phyloP scores from a whole-genome alignment of 2,797 vertebrate genomes.

The Danio kyathit region DNA sequence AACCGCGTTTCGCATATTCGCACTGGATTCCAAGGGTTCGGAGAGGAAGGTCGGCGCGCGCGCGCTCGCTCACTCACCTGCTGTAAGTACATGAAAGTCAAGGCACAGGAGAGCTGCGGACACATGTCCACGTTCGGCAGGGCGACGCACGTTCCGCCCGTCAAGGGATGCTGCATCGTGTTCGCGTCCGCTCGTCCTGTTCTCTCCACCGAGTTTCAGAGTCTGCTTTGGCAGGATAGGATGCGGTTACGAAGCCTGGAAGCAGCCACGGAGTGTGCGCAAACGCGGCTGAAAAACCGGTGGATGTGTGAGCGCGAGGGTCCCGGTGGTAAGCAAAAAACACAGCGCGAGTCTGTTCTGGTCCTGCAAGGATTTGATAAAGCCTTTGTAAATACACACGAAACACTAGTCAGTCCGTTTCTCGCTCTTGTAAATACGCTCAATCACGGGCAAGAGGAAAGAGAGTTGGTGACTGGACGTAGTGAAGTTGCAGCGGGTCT shows the following conservation, averaged over 20 bases:
- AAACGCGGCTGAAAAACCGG: conserved; percentile 6
- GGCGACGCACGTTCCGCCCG: conserved; percentile 94
- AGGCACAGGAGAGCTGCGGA: conserved; percentile 96
- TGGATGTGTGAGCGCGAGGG: conserved; percentile 25
- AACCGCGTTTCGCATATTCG: neutral
- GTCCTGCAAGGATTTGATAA: neutral
- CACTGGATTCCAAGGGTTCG: conserved; percentile 19
- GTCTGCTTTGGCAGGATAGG: conserved; percentile 41
- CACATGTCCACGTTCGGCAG: conserved; percentile 94
- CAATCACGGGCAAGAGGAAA: conserved; percentile 56
- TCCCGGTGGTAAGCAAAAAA: conserved; percentile 43
- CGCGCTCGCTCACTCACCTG: conserved; percentile 83
- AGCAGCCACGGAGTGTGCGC: conserved; percentile 27
- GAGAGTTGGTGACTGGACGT: conserved; percentile 77
- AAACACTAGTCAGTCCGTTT: conserved; percentile 13
- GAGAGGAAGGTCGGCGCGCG: conserved; percentile 14
- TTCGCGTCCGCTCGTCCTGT: conserved; percentile 75
- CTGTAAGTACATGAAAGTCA: conserved; percentile 99
- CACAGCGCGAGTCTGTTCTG: conserved; percentile 30
- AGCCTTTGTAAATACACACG: conserved; percentile 16
- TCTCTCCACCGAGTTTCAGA: conserved; percentile 72
- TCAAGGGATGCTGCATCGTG: conserved; percentile 94
- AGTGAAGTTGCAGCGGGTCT: conserved; percentile 77
- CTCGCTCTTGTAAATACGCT: neutral
- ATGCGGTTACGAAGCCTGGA: conserved; percentile 26